These are phyloP conservation scores for Athene cunicularia DNA, from an alignment of 2,113 vertebrate species.

Conservation along the genomic window DNA sequence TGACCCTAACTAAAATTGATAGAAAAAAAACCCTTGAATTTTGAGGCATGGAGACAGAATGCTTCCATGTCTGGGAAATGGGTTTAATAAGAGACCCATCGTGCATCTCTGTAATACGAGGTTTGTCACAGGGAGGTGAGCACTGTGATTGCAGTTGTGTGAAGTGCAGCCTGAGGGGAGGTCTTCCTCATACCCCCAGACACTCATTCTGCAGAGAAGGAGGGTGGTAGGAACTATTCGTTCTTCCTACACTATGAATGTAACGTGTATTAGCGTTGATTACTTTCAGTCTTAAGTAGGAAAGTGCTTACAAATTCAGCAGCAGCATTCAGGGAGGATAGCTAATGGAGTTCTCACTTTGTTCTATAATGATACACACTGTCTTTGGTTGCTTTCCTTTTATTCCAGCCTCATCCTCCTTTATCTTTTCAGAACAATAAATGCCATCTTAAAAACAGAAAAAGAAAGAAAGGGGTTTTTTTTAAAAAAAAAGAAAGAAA, in stretches of 20 bases:
- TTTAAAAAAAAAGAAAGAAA: background rate
- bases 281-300: background rate
- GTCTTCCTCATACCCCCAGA: no score
- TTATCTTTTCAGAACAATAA: background rate
- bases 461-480: background rate
- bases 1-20: background rate
- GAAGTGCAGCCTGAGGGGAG: background rate
- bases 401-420: background rate
- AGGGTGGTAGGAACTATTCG: background rate
- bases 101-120: rapidly evolving
- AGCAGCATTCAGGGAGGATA: background rate
- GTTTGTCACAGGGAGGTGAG: background rate
- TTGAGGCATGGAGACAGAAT: background rate
- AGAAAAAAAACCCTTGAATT: background rate
- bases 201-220: no score
- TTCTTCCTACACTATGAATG: background rate
- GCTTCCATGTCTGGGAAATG: background rate
- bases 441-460: background rate
- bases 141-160: no score
- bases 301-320: background rate
- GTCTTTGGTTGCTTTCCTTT: background rate
- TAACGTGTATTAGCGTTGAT: background rate
- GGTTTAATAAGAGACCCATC: background rate
- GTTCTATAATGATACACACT: rapidly evolving
- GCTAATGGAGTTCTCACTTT: background rate